A percentile compares a stretch with the other conserved stretches of the same genome.
phyloP scores from a whole-genome alignment of 2,797 vertebrate species.

The Macropodus opercularis region DNA sequence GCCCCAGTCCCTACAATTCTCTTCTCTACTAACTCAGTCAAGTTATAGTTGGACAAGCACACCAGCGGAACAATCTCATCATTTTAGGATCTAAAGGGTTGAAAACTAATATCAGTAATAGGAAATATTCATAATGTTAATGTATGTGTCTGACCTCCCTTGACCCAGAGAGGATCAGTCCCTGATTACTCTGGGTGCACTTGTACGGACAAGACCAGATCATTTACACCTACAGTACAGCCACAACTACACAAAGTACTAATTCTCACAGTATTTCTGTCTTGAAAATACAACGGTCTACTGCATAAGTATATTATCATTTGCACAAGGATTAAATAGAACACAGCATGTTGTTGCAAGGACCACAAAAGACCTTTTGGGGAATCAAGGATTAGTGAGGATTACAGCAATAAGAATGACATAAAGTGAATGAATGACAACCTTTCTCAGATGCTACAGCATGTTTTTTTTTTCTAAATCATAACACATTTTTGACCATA shows the following conservation, averaged over 20 bases:
- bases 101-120: constrained; percentile 29
- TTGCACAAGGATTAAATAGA: not conserved
- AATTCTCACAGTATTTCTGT: not conserved
- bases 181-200: not conserved
- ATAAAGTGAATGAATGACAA: not conserved
- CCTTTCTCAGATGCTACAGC: too few species aligned
- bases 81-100: not conserved
- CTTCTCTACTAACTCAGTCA: too few species aligned
- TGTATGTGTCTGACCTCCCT: constrained; percentile 7
- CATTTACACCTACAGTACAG: not conserved
- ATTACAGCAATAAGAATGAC: constrained; percentile 20
- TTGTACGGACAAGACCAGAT: not conserved
- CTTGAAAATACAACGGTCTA: not conserved
- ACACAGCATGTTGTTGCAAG: not conserved
- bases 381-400: constrained; percentile 34
- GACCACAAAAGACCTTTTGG: not conserved
- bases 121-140: constrained; percentile 26
- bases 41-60: too few species aligned
- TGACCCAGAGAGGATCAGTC: not conserved
- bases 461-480: too few species aligned
- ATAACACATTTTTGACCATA: too few species aligned
- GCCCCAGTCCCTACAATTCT: too few species aligned
- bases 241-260: not conserved
- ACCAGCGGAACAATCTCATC: constrained; percentile 1
- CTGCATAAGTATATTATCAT: not conserved